Percentiles rank a stretch among this genome's conserved stretches.
Conservation (phyloP, 2,797 vertebrate species). For the Simalia tracyae region DNA sequence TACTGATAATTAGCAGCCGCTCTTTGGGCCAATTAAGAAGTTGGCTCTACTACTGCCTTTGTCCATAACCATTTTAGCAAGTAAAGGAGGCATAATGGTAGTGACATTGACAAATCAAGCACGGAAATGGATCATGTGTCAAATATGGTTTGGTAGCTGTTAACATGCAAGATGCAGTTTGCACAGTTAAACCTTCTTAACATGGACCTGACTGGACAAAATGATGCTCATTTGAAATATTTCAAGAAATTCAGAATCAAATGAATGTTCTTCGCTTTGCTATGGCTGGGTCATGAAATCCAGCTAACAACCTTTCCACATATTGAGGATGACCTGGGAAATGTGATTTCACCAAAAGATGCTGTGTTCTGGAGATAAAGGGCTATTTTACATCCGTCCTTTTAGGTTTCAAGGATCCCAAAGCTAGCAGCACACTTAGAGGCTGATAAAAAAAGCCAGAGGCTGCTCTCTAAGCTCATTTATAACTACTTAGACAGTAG, state of each 20-base stretch:
- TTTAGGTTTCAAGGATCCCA: not conserved
- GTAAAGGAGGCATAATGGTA: not conserved
- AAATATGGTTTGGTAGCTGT: not conserved
- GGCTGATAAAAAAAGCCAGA: conserved; percentile 15
- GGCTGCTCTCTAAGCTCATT: conserved; percentile 7
- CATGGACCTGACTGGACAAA: not conserved
- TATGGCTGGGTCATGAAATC: not conserved
- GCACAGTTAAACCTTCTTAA: conserved; percentile 6
- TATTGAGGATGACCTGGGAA: not conserved
- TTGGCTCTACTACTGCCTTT: not conserved
- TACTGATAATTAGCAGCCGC: not conserved
- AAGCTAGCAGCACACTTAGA: not conserved
- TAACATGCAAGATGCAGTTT: conserved; percentile 12
- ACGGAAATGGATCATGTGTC: not conserved
- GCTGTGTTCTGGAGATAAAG: not conserved
- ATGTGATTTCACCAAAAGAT: not conserved
- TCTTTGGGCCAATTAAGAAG: conserved; percentile 9
- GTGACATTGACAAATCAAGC: not conserved
- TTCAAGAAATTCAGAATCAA: not conserved
- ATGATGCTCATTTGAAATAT: not conserved
- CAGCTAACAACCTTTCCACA: not conserved
- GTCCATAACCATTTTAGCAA: conserved; percentile 3
- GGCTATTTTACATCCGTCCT: not conserved
- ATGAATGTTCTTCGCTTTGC: not conserved
- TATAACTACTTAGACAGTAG: conserved; percentile 28